Conservation (phyloP, 92 coral and sea anemone species). For the Phenganax marumi region DNA sequence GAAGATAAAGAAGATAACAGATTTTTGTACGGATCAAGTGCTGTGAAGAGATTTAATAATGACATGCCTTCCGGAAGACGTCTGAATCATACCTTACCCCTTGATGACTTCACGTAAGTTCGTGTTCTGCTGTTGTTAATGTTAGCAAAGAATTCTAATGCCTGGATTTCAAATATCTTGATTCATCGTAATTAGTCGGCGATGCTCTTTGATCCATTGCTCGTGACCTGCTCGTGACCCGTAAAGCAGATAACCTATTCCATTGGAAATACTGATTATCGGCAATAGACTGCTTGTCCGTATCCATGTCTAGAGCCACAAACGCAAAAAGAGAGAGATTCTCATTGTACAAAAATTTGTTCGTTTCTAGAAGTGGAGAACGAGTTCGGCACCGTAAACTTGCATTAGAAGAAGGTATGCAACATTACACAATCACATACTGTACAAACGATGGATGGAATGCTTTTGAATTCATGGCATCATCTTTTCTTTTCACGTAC, state of each 20-base stretch:
- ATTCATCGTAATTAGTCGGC: too few relatives aligned
- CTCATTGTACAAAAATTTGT: not conserved
- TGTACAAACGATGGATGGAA: too few relatives aligned
- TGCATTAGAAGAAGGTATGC: constrained; percentile 32
- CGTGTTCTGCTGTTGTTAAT: not conserved
- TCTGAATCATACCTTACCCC: constrained; percentile 75
- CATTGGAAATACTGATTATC: too few relatives aligned
- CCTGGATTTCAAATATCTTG: too few relatives aligned
- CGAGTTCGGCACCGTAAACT: constrained; percentile 22
- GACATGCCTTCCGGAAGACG: constrained; percentile 53
- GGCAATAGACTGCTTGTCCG: too few relatives aligned
- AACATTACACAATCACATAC: not conserved
- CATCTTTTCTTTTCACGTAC: not conserved
- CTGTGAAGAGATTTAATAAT: constrained; percentile 77
- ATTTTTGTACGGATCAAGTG: constrained; percentile 85
- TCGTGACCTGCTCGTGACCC: constrained; percentile 7
- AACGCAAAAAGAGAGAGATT: constrained; percentile 29
- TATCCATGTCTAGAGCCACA: too few relatives aligned
- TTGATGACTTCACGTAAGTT: constrained; percentile 74
- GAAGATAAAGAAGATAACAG: constrained; percentile 54
- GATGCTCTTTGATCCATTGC: too few relatives aligned
- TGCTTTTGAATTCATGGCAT: not conserved
- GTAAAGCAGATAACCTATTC: constrained; percentile 42
- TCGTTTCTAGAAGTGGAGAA: constrained; percentile 3
- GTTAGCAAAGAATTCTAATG: not conserved